Conservation (phyloP, 2,888 invertebrate species). For the Tolmerus cingulatus region DNA sequence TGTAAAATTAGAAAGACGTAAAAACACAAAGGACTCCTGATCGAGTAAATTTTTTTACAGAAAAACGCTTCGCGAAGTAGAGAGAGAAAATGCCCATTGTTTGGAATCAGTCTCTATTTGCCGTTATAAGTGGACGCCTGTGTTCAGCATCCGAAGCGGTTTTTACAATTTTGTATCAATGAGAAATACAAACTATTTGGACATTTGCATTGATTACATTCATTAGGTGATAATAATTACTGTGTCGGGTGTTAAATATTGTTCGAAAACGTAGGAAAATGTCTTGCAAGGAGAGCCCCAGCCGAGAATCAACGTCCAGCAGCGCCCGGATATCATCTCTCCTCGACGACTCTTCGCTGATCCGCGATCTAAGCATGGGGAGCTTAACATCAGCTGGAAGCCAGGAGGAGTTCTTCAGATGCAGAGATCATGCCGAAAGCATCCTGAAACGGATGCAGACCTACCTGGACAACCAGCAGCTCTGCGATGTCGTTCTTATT, state of each 20-base stretch:
- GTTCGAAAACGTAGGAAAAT: neutral
- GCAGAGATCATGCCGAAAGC: slow-evolving; percentile 81
- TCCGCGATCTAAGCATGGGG: slow-evolving; percentile 73
- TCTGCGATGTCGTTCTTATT: slow-evolving; percentile 88
- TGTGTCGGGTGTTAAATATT: neutral
- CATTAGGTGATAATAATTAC: neutral
- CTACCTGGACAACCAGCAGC: slow-evolving; percentile 80
- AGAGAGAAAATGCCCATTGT: neutral
- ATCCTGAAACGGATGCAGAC: slow-evolving; percentile 83
- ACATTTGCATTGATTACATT: neutral
- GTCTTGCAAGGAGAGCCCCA: slow-evolving; percentile 61
- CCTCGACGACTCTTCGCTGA: slow-evolving; percentile 62
- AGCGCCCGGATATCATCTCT: neutral
- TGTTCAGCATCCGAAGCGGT: neutral
- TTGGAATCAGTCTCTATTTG: slow-evolving; percentile 14
- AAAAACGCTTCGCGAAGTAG: neutral
- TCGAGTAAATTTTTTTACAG: neutral
- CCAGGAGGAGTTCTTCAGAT: slow-evolving; percentile 80
- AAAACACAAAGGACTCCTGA: neutral
- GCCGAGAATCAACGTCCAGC: slow-evolving; percentile 59
- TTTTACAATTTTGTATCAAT: neutral
- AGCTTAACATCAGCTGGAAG: slow-evolving; percentile 74
- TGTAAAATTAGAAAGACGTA: neutral
- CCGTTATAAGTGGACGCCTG: neutral
- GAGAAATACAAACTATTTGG: neutral